Percentiles rank a stretch among this genome's conserved stretches.
Conservation (phyloP, 2,113 vertebrate species). For the Stomatorhinus ivindoensis region DNA sequence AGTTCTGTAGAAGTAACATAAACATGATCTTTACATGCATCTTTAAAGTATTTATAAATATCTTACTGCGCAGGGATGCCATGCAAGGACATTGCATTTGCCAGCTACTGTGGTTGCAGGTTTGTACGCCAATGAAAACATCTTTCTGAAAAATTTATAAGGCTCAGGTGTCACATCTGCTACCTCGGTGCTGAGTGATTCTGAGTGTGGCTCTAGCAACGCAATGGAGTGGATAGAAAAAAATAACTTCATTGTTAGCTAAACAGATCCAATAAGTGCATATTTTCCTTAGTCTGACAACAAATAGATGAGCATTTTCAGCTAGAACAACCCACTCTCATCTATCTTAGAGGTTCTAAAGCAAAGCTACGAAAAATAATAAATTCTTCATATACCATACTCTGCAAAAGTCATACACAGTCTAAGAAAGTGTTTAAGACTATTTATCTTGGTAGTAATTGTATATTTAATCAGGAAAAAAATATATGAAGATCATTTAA, state of each 20-base stretch:
- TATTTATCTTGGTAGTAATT: background rate
- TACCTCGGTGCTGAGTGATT: background rate
- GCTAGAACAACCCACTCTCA: background rate
- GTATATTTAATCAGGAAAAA: background rate
- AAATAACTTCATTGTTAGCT: background rate
- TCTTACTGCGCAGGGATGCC: background rate
- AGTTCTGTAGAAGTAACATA: conserved; percentile 37
- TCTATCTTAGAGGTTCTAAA: background rate
- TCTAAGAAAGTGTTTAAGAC: background rate
- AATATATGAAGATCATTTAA: background rate
- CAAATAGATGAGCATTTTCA: background rate
- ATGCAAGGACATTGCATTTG: background rate
- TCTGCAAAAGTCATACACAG: background rate
- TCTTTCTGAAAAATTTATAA: background rate
- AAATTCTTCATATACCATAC: background rate
- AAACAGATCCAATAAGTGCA: background rate
- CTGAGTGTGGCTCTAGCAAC: background rate
- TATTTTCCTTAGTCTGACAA: background rate
- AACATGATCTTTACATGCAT: background rate
- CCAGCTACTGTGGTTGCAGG: background rate
- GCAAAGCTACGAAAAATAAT: background rate
- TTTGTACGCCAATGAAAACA: background rate
- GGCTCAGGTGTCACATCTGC: background rate
- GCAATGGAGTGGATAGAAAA: background rate
- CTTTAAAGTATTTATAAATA: background rate